Evolutionary conservation across 1,140 invertebrate genomes (phyloP), one percentile per base, ranked within the genome.

Genomic region (Drosophila ficusphila): DNA sequence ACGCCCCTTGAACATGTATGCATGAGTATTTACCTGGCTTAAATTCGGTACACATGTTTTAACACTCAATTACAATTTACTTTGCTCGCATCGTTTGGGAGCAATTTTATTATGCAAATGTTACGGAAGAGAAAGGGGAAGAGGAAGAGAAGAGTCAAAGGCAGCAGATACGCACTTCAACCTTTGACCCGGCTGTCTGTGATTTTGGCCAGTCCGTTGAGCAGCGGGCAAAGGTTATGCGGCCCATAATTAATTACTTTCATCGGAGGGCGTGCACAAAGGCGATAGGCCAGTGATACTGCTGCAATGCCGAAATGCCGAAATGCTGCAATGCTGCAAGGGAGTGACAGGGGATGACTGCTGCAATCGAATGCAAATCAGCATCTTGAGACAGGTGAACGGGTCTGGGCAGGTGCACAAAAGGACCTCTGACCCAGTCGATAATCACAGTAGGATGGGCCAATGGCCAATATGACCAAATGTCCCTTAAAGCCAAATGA

Each of bases 1-100:
- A 41, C 21, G 14, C 42, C 44, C 27, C 34, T 18, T 11, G 4
- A 27, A 14, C 19, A 21, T 4, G 29, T 27, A 49, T 64, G 18
- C 21, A 49, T 49, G 23, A 11, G 41, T 39, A 65, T 62, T 44
- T 49, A 65, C 67, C 21, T 33, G 36, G 12, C 38, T 33, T 8
- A 11, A 41, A 9, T 16, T n/a, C n/a, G 4, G 18, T 39, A 56
- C 75, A 72, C 39, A 58, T 67, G 53, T 49, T 75, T 60, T 51
- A 27, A 52, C 73, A 58, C 57, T 77, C 65, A 72, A 65, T 78
- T 77, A 72, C 60, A 57, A 57, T 72, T 77, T 52, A 48, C 71
- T 75, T 52, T 48, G 21, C 31, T 38, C n/a, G 60, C 60, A 46
- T 44, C 38, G 33, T 36, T 64, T 16, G 12, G 33, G 14, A 29